phyloP scores from a whole-genome alignment of 64 coral and sea anemone species.

The Acropora yongei region DNA sequence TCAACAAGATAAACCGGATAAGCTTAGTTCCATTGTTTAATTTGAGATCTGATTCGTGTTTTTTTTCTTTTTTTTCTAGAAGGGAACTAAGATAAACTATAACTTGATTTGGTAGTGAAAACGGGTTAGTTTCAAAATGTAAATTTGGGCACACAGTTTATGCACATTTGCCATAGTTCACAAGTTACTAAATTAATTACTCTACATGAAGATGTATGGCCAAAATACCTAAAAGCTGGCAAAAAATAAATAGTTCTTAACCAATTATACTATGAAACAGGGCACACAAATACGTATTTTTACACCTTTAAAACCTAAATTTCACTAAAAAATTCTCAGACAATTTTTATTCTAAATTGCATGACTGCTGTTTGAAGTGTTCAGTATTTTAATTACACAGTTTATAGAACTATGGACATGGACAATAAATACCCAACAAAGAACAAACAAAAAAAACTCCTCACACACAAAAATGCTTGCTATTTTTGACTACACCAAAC shows the following conservation, averaged over 20 bases:
- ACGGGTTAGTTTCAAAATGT: background rate
- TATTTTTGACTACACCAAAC: background rate
- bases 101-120: slow-evolving; percentile 29
- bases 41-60: background rate
- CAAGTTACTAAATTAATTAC: background rate
- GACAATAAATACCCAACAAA: slow-evolving; percentile 8
- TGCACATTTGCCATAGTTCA: background rate
- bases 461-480: background rate
- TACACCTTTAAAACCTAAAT: too few relatives aligned
- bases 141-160: background rate
- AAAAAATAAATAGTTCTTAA: too few relatives aligned
- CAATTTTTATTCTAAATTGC: slow-evolving; percentile 2
- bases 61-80: background rate
- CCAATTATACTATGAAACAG: too few relatives aligned
- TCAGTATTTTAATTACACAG: background rate
- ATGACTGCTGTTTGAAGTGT: slow-evolving; percentile 1
- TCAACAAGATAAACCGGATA: background rate
- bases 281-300: too few relatives aligned
- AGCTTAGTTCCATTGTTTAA: background rate
- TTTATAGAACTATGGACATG: slow-evolving; percentile 35
- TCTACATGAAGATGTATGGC: background rate
- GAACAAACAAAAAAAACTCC: slow-evolving; percentile 25
- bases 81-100: background rate
- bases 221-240: background rate
- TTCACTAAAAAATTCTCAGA: background rate